A percentile compares a stretch with the other conserved stretches of the same genome.
Evolutionary conservation across 2,113 vertebrate species (phyloP).

Genomic region (Pygoscelis adeliae): DNA sequence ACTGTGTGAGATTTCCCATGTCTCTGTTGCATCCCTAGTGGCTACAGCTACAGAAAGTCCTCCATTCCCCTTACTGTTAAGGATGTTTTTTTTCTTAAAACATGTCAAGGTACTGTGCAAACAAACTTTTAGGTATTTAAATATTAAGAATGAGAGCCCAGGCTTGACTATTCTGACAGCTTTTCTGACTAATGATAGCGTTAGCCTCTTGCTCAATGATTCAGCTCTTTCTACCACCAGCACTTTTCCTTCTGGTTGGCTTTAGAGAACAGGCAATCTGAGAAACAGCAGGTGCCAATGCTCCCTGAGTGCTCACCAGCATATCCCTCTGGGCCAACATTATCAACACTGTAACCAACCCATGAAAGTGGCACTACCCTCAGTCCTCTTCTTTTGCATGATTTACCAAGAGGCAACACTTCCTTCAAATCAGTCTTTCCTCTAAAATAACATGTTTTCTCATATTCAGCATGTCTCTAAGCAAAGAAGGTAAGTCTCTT

Average conservation of each 20-base stretch:
- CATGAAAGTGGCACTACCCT: rapidly evolving
- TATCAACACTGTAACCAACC: not conserved
- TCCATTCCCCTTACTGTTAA: not conserved
- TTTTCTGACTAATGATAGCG: not conserved
- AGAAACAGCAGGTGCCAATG: not conserved
- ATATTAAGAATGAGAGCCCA: not conserved
- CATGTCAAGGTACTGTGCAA: not conserved
- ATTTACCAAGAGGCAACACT: not conserved
- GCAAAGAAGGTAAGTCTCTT: not conserved
- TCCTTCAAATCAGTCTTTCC: not conserved
- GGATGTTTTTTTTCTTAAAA: not conserved
- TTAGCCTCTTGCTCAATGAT: not conserved
- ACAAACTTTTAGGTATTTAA: not conserved
- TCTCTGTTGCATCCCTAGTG: not conserved
- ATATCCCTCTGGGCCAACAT: rapidly evolving
- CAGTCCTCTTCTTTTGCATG: not conserved
- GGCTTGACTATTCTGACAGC: not conserved
- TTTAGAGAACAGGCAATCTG: not conserved
- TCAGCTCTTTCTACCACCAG: not conserved
- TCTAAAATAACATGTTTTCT: not conserved
- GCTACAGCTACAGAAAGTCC: not conserved
- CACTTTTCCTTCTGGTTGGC: not conserved
- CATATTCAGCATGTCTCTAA: not conserved
- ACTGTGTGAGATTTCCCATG: not conserved
- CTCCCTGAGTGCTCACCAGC: not conserved